Evolutionary conservation across 2,113 vertebrate species (phyloP).

Genomic region (Alectura lathami): DNA sequence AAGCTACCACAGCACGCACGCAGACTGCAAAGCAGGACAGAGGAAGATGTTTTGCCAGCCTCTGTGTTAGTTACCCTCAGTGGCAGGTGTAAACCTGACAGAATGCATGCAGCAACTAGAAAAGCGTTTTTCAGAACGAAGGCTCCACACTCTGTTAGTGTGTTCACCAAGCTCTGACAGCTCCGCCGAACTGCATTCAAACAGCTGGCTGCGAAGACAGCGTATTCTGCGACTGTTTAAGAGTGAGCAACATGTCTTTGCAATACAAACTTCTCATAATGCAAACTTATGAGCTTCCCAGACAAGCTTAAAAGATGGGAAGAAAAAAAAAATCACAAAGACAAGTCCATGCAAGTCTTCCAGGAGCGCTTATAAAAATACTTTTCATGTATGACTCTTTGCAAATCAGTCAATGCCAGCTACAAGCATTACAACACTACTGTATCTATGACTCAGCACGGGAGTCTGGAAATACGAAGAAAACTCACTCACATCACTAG

Average conservation of each 20-base stretch:
- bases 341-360: slow-evolving; percentile 8
- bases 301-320: not conserved
- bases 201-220: not conserved
- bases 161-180: not conserved
- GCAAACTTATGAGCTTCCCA: not conserved
- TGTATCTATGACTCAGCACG: slow-evolving; percentile 55
- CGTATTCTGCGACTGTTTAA: not conserved
- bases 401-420: slow-evolving; percentile 10
- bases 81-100: not conserved
- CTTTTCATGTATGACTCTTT: not conserved
- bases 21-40: not conserved
- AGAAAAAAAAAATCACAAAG: not conserved
- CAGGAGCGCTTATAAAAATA: not conserved
- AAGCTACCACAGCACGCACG: not conserved
- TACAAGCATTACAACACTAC: slow-evolving; percentile 20
- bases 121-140: not conserved
- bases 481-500: not conserved
- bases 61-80: not conserved
- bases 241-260: not conserved
- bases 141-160: not conserved
- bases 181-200: not conserved
- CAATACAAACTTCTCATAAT: not conserved
- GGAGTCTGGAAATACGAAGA: not conserved
- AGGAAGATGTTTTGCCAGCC: not conserved
- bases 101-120: not conserved